Base-by-base conservation (phyloP, 30 jellyfish, hydroid and myxozoan genomes). In the Sanderia malayensis region DNA sequence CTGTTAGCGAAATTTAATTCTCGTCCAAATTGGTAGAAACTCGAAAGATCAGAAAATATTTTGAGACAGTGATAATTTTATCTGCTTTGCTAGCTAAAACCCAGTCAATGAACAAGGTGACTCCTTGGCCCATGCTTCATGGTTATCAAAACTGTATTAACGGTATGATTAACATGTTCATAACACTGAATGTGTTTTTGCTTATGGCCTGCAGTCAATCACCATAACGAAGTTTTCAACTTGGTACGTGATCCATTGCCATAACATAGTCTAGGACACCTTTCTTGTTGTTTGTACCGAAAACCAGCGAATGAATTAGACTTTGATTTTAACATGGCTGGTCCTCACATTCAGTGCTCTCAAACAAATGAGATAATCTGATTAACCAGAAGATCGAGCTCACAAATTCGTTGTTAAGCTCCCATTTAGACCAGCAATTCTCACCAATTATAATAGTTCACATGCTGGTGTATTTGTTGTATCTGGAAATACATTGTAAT, bases 301-400 rank as follows among this genome's bases (percentile, higher is more conserved):
- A 76, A 47, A 28, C 23, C 87, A 76, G 71, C 33, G 80, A 62
- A 26, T 63, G 87, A 59, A 76, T 61, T 62, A 64, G 31, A 71
- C 24, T 65, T 61, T 63, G 41, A 32, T 44, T 52, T 52, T n/a
- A n/a, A n/a, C 37, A 46, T 64, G 41, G 22, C 87, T 64, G 87
- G 87, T 76, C 31, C 64, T 30, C 45, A 26, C 71, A 76, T 76
- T 28, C 72, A 76, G 73, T 13, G 44, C 33, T 63, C 18, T 49
- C 46, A 76, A 76, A 63, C 87, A 64, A 52, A 61, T 76, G 87
- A 76, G 87, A 76, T 76, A 76, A 76, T 76, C 80, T 29, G 46
- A 61, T 76, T 76, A 76, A 30, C 71, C 24, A n/a, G n/a, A n/a
- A n/a, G n/a, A n/a, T n/a, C n/a, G n/a, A n/a, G n/a, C n/a, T n/a